phyloP scores from a whole-genome alignment of 1,140 invertebrate species.

The Caenorhabditis inopinata region DNA sequence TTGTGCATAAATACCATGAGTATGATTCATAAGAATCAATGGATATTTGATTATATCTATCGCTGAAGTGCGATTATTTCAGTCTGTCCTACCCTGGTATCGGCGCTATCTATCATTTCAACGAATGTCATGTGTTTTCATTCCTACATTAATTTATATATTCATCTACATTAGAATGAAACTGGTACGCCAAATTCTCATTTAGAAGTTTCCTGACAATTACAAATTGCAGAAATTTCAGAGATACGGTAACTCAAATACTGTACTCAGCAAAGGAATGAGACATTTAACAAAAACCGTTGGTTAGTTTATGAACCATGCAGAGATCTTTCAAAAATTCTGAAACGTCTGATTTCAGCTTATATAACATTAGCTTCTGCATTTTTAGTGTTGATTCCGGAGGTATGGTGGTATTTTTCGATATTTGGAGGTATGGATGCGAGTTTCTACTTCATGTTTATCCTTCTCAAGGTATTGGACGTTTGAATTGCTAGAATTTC shows the following conservation, averaged over 20 bases:
- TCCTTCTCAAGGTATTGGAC: neutral
- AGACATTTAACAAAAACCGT: neutral
- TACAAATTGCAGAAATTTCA: neutral
- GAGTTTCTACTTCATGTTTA: slow-evolving; percentile 18
- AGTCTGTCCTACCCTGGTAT: neutral
- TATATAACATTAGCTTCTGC: neutral
- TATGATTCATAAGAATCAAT: no score
- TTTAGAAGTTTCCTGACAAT: no score
- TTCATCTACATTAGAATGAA: slow-evolving; percentile 14
- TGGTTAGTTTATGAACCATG: neutral
- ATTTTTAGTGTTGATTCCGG: neutral
- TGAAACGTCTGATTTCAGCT: neutral
- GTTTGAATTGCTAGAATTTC: no score
- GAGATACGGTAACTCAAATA: slow-evolving; percentile 19
- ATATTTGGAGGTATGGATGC: slow-evolving; percentile 7
- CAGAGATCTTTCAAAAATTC: neutral
- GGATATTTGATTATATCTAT: no score
- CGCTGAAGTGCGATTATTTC: no score
- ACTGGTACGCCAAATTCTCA: no score
- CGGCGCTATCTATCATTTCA: neutral
- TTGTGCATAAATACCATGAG: no score
- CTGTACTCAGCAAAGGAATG: slow-evolving; percentile 11
- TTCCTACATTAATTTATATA: neutral
- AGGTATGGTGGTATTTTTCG: neutral
- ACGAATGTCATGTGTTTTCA: neutral